These are phyloP conservation scores for Rhabdomys pumilio DNA, from an alignment of 2,797 vertebrate genomes.

Conservation along the genomic window DNA sequence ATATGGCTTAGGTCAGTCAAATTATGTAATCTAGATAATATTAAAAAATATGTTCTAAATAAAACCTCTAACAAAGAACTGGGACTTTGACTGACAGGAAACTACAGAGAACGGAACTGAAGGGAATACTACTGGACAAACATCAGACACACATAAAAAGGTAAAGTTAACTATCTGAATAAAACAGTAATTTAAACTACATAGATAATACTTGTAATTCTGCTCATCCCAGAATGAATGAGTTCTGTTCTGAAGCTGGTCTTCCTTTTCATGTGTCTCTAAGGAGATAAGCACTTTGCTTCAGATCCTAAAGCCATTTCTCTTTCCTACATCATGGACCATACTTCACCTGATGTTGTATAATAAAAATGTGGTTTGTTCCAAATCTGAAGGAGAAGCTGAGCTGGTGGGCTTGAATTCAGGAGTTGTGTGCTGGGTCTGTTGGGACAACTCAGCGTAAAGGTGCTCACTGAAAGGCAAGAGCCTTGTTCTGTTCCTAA, in stretches of 20 bases:
- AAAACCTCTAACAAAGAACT: slow-evolving; percentile 49
- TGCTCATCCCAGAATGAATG: not conserved
- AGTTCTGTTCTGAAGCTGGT: not conserved
- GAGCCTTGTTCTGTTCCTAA: not conserved
- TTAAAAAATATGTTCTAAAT: slow-evolving; percentile 50
- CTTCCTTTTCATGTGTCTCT: slow-evolving; percentile 4
- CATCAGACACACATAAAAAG: not conserved
- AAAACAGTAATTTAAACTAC: slow-evolving; percentile 2
- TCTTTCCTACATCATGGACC: slow-evolving; percentile 40
- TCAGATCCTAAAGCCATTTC: slow-evolving; percentile 56
- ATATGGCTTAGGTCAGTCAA: slow-evolving; percentile 40
- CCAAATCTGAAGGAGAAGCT: slow-evolving; percentile 53
- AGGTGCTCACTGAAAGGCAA: not conserved
- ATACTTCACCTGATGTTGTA: slow-evolving; percentile 68
- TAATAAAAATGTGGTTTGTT: slow-evolving; percentile 58
- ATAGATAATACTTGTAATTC: not conserved
- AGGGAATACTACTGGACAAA: not conserved
- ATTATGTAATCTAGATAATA: slow-evolving; percentile 45
- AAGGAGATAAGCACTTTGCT: slow-evolving; percentile 22
- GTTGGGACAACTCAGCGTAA: not conserved
- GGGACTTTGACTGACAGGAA: not conserved
- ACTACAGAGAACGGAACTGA: not conserved
- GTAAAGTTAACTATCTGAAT: not conserved
- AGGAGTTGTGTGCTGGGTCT: not conserved
- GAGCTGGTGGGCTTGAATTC: not conserved